Evolutionary conservation across 2,888 invertebrate species (phyloP).

Genomic region (Pristionchus mayeri): DNA sequence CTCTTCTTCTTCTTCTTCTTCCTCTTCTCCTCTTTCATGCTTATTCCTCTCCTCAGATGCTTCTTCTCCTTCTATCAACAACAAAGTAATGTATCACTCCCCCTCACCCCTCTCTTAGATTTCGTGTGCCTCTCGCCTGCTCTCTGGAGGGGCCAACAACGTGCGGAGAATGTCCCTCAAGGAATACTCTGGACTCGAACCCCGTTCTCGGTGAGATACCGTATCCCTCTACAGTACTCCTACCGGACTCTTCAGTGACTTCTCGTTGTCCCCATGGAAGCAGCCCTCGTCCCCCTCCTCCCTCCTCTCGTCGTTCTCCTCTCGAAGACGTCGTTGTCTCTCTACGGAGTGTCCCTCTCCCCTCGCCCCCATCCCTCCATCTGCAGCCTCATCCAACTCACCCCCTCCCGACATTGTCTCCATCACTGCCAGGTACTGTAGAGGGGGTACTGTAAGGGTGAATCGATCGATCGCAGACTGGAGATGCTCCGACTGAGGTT

Average conservation of each 20-base stretch:
- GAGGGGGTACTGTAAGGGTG: background rate
- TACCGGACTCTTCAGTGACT: conserved; percentile 30
- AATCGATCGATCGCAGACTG: conserved; percentile 10
- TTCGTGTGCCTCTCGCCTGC: conserved; percentile 22
- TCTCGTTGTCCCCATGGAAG: conserved; percentile 40
- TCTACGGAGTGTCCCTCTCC: background rate
- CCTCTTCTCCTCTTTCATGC: conserved; percentile 8
- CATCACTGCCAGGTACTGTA: conserved; percentile 32
- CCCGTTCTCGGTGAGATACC: conserved; percentile 39
- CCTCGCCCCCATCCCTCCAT: background rate
- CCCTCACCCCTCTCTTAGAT: conserved; percentile 42
- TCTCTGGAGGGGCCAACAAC: background rate
- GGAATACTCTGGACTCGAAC: conserved; percentile 71
- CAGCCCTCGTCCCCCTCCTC: conserved; percentile 25
- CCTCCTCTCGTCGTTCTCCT: conserved; percentile 48
- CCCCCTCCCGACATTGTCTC: background rate
- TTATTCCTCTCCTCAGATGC: background rate
- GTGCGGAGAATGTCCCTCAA: conserved; percentile 68
- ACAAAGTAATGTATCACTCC: conserved; percentile 27
- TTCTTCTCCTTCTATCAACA: background rate
- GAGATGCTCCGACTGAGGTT: conserved; percentile 16
- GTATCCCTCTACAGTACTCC: background rate
- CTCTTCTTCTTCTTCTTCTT: conserved; percentile 2
- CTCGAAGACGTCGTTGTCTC: conserved; percentile 24
- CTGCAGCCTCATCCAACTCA: background rate